Conservation (phyloP, 2,113 vertebrate genomes). For the Petromus typicus region DNA sequence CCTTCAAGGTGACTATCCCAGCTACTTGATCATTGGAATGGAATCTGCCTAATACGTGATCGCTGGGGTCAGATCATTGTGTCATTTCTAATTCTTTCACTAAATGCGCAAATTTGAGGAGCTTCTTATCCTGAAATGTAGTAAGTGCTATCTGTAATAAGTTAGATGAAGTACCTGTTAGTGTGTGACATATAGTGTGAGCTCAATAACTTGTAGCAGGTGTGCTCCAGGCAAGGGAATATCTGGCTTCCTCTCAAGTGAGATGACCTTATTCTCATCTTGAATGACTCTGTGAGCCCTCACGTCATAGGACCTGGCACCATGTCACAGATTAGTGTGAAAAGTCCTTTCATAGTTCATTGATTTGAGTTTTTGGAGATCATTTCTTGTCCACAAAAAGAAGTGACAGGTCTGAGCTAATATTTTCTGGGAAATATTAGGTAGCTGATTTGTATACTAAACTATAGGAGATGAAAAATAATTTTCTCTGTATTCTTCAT, state of each 20-base stretch:
- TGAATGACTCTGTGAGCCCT: background rate
- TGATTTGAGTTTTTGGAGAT: constrained; percentile 44
- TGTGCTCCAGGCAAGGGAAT: background rate
- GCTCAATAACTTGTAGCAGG: background rate
- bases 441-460: background rate
- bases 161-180: background rate
- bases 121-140: background rate
- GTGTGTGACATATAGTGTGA: background rate
- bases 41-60: background rate
- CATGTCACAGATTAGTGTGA: background rate
- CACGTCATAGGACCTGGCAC: background rate
- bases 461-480: background rate
- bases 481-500: background rate
- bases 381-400: background rate
- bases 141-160: background rate
- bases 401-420: background rate
- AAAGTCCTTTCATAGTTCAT: background rate
- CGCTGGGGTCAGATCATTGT: background rate
- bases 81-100: background rate
- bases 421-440: background rate
- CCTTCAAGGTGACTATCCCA: background rate
- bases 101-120: background rate
- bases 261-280: background rate
- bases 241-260: background rate
- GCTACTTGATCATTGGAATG: background rate